Conservation (phyloP, 2,797 vertebrate species). For the Ctenosaura bakeri region DNA sequence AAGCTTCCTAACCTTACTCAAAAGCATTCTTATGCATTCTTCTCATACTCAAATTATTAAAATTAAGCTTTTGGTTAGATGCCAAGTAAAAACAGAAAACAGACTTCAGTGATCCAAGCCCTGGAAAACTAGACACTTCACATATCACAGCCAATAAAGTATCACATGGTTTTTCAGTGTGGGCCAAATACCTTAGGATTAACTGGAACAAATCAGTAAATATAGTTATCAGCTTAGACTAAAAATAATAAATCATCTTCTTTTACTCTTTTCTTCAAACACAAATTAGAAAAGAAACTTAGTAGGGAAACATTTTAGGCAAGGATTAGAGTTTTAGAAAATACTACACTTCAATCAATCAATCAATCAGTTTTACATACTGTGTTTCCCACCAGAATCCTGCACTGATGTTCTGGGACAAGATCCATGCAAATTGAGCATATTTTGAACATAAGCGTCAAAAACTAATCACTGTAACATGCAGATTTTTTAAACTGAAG, state of each 20-base stretch:
- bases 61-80: background rate
- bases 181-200: conserved; percentile 48
- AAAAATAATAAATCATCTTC: conserved; percentile 41
- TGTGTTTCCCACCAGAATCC: background rate
- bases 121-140: background rate
- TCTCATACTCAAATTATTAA: conserved; percentile 18
- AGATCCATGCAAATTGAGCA: background rate
- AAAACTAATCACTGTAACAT: background rate
- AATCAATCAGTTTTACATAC: background rate
- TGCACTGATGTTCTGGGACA: background rate
- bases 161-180: background rate
- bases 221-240: conserved; percentile 35
- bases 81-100: background rate
- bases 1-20: background rate
- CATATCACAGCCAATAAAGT: background rate
- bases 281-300: conserved; percentile 32
- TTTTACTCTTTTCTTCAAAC: conserved; percentile 21
- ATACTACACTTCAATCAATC: rapidly evolving
- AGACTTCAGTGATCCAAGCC: background rate
- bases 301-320: background rate
- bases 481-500: background rate
- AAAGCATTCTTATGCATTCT: background rate
- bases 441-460: background rate
- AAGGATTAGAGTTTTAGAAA: background rate
- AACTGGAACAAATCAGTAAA: conserved; percentile 38